Evolutionary conservation across 2,797 vertebrate genomes (phyloP).

Genomic region (Leptoclinus maculatus): DNA sequence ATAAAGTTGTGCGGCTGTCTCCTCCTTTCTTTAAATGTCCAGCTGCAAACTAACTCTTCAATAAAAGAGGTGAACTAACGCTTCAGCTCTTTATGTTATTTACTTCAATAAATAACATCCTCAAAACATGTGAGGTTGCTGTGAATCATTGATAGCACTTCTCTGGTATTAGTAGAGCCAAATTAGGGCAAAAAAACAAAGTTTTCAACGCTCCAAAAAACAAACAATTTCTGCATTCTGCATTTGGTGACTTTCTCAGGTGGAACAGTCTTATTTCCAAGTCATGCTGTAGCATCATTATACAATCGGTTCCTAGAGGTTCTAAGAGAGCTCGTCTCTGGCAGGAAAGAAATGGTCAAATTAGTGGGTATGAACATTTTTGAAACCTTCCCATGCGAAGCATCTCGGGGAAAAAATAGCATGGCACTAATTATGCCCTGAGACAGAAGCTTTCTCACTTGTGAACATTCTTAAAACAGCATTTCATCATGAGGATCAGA

Average conservation of each 20-base stretch:
- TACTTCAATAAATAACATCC: neutral
- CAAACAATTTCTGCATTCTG: neutral
- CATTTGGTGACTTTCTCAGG: constrained; percentile 28
- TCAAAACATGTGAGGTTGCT: neutral
- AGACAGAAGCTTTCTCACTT: constrained; percentile 58
- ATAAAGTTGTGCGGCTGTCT: neutral
- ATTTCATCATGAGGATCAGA: constrained; percentile 75
- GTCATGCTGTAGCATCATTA: constrained; percentile 47
- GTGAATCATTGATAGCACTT: neutral
- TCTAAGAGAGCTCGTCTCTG: constrained; percentile 34
- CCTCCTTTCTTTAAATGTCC: constrained; percentile 11
- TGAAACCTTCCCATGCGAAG: constrained; percentile 49
- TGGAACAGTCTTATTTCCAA: constrained; percentile 37
- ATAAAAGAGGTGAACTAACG: neutral
- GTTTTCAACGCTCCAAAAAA: neutral
- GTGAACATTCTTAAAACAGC: constrained; percentile 73
- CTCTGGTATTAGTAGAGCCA: neutral
- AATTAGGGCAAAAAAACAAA: neutral
- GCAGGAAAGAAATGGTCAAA: constrained; percentile 51
- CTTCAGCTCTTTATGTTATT: neutral
- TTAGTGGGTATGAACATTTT: constrained; percentile 57
- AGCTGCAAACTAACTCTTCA: neutral
- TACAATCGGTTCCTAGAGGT: constrained; percentile 24
- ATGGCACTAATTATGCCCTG: constrained; percentile 67
- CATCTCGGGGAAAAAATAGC: constrained; percentile 51